Evolutionary conservation across 2,888 invertebrate genomes (phyloP).

Genomic region (Synergus itoensis): DNA sequence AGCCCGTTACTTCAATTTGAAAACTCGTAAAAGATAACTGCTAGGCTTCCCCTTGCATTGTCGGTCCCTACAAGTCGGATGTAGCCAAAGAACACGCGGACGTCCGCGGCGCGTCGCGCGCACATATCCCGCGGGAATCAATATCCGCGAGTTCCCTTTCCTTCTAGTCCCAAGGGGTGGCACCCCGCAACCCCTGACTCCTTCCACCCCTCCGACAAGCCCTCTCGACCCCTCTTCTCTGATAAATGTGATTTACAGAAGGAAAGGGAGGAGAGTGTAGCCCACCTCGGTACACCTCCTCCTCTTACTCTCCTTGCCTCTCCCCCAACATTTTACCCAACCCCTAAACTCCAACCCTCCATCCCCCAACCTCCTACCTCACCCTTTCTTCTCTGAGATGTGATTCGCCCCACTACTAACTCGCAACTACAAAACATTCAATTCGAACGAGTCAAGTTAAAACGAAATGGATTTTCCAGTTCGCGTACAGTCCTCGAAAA

Average conservation of each 20-base stretch:
- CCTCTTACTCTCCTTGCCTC: slow-evolving; percentile 39
- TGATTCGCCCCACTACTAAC: slow-evolving; percentile 64
- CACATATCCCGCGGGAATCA: slow-evolving; percentile 77
- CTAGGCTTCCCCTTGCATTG: slow-evolving; percentile 32
- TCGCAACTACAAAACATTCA: slow-evolving; percentile 81
- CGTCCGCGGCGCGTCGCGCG: slow-evolving; percentile 63
- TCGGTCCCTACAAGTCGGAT: slow-evolving; percentile 46
- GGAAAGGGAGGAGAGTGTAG: slow-evolving; percentile 63
- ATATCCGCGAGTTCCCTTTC: slow-evolving; percentile 76
- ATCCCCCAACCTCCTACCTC: slow-evolving; percentile 48
- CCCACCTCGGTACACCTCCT: slow-evolving; percentile 53
- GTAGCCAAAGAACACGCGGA: slow-evolving; percentile 54
- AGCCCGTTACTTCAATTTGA: slow-evolving; percentile 40
- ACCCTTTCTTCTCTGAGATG: slow-evolving; percentile 58
- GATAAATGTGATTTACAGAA: slow-evolving; percentile 75
- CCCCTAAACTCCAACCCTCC: slow-evolving; percentile 44
- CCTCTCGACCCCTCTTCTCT: slow-evolving; percentile 67
- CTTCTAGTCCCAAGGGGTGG: slow-evolving; percentile 55
- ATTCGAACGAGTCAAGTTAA: slow-evolving; percentile 80
- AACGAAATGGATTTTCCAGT: slow-evolving; percentile 82
- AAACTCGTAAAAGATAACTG: slow-evolving; percentile 40
- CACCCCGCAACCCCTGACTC: slow-evolving; percentile 45
- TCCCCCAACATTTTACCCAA: slow-evolving; percentile 70
- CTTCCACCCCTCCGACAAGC: slow-evolving; percentile 63
- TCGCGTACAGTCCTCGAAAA: slow-evolving; percentile 69